A percentile compares a stretch with the other conserved stretches of the same genome.
These are phyloP conservation scores for Lithobates sylvaticus DNA, from an alignment of 2,797 vertebrate genomes.

Conservation along the genomic window DNA sequence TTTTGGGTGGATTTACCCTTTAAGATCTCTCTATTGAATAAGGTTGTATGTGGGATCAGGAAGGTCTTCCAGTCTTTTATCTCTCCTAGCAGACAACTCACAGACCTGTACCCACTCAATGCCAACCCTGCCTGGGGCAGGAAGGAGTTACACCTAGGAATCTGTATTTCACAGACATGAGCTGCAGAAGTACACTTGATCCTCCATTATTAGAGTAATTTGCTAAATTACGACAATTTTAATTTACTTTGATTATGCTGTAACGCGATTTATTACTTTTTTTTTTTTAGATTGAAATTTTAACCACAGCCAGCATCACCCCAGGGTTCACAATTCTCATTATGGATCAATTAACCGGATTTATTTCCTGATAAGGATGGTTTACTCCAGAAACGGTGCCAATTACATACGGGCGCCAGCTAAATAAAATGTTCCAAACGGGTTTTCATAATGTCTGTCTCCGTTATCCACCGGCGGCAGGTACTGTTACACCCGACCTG, in stretches of 20 bases:
- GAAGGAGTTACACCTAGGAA: no score
- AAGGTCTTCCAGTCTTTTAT: no score
- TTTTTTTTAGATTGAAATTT: slow-evolving; percentile 49
- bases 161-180: neutral
- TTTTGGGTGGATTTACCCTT: no score
- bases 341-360: slow-evolving; percentile 60
- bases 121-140: no score
- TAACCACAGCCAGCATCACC: slow-evolving; percentile 51
- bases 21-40: no score
- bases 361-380: slow-evolving; percentile 57
- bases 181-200: neutral
- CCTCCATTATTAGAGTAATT: slow-evolving; percentile 48
- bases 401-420: slow-evolving; percentile 23
- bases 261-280: slow-evolving; percentile 52
- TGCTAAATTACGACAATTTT: slow-evolving; percentile 48
- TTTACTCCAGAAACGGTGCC: slow-evolving; percentile 51
- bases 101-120: no score
- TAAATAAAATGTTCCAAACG: slow-evolving; percentile 52
- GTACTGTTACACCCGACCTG: neutral
- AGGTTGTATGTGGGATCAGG: no score
- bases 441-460: slow-evolving; percentile 17
- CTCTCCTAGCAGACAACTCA: no score
- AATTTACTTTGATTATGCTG: slow-evolving; percentile 57
- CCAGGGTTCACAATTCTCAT: slow-evolving; percentile 55
- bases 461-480: slow-evolving; percentile 2